These are phyloP conservation scores for Aphidoletes aphidimyza DNA, from an alignment of 2,888 invertebrate species.

Conservation along the genomic window DNA sequence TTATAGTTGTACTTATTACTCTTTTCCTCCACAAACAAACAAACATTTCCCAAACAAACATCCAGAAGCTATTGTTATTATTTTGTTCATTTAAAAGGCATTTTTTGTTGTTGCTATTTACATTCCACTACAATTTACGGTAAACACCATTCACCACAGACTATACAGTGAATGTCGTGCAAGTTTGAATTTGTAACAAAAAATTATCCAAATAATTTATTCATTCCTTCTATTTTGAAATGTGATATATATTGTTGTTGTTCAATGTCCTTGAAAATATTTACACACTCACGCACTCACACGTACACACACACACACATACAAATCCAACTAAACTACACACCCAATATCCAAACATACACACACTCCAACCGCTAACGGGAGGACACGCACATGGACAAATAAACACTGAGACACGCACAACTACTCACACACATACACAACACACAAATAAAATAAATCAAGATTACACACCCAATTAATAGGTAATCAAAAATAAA, in stretches of 20 bases:
- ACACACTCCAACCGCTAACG: not conserved
- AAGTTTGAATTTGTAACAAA: constrained; percentile 19
- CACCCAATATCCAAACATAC: too few species aligned
- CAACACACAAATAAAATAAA: not conserved
- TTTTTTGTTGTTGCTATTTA: not conserved
- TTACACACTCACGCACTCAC: not conserved
- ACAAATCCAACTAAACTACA: too few species aligned
- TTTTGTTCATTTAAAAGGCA: too few species aligned
- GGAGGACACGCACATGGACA: constrained; percentile 35
- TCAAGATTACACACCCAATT: constrained; percentile 43
- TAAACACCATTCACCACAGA: not conserved
- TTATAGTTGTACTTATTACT: too few species aligned
- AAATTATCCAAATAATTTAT: constrained; percentile 6
- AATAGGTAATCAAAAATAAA: constrained; percentile 39
- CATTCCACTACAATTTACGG: not conserved
- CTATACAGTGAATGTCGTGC: not conserved
- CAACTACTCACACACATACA: not conserved
- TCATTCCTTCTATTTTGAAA: not conserved
- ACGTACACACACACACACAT: not conserved
- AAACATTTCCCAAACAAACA: too few species aligned
- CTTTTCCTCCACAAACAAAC: too few species aligned
- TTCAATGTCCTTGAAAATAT: constrained; percentile 15
- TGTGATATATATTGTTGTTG: not conserved
- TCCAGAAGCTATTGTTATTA: too few species aligned
- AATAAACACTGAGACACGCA: constrained; percentile 31